Base-by-base conservation (phyloP, 1,140 invertebrate species). In the Cotesia typhae region DNA sequence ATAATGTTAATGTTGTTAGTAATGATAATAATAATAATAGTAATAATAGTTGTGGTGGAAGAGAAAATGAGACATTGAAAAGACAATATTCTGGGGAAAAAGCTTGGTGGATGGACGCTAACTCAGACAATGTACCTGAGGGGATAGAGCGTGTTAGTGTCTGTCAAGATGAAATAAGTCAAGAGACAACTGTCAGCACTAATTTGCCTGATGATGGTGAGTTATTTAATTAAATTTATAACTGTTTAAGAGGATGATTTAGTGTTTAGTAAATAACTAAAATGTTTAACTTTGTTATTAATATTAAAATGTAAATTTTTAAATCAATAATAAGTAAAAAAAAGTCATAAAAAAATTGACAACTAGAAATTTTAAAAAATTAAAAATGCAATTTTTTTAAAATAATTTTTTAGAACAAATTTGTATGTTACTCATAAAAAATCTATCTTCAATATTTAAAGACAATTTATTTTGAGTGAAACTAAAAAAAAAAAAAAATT, bases 51-150 rank as follows among this genome's bases (percentile, higher is more conserved):
- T 75, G 69, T 2, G 10, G 78, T 85, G 28, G 80, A 85, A 12
- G 83, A 74, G 38, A 76, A 51, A 80, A 76, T 72, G 80, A 35
- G n/a, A 88, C 84, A 75, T 77, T 88, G 70, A 83, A 77, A 37
- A 84, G 84, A 68, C 87, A 88, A 68, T 84, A 84, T 51, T 89
- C 89, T 5, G 89, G 88, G 4, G 90, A 91, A 75, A 89, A 87
- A 72, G 89, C 90, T 2, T 91, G 90, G 89, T 91, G 90, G 90
- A 77, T 91, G 61, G 88, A 90, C 80, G 74, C 83, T 9, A 86
- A 84, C 75, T 81, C 84, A 1, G 86, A 88, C 37, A 90, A 90
- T 75, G 88, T 90, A 66, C 89, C 89, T 3, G 89, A 90, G 78
- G 89, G 89, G 37, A 81, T 90, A 17, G 88, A 90, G 79, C 81